A percentile compares a stretch with the other conserved stretches of the same genome.
Conservation (phyloP, 1,140 invertebrate genomes). For the Zaprionus gabonicus region DNA sequence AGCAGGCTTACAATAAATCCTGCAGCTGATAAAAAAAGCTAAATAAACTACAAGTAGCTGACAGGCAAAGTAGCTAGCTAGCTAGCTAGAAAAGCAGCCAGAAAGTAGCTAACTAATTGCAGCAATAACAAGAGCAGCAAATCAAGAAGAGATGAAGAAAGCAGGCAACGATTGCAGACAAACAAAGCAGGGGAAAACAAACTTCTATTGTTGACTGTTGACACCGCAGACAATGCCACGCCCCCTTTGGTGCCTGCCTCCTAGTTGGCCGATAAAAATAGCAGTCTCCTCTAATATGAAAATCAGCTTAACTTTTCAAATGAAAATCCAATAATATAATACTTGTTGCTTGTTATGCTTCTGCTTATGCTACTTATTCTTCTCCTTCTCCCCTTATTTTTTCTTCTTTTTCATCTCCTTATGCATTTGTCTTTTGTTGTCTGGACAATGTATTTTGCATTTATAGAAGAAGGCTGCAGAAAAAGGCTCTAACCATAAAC, state of each 20-base stretch:
- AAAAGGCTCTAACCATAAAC: too few relatives aligned
- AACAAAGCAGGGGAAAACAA: not conserved
- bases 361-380: not conserved
- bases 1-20: not conserved
- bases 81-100: not conserved
- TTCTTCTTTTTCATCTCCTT: not conserved
- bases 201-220: not conserved
- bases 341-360: not conserved
- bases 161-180: conserved; percentile 1
- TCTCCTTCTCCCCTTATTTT: not conserved
- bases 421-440: not conserved
- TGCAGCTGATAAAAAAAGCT: not conserved
- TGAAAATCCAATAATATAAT: not conserved
- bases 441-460: too few relatives aligned
- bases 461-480: too few relatives aligned
- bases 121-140: conserved; percentile 6
- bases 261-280: too few relatives aligned
- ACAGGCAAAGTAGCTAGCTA: too few relatives aligned
- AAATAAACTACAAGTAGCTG: not conserved
- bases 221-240: not conserved
- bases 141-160: not conserved
- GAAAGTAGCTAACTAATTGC: conserved; percentile 16
- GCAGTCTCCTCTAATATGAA: conserved; percentile 11
- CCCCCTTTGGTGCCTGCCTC: not conserved
- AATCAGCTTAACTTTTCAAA: conserved; percentile 25